Conservation (phyloP, 1,140 invertebrate genomes). For the Homalodisca vitripennis region DNA sequence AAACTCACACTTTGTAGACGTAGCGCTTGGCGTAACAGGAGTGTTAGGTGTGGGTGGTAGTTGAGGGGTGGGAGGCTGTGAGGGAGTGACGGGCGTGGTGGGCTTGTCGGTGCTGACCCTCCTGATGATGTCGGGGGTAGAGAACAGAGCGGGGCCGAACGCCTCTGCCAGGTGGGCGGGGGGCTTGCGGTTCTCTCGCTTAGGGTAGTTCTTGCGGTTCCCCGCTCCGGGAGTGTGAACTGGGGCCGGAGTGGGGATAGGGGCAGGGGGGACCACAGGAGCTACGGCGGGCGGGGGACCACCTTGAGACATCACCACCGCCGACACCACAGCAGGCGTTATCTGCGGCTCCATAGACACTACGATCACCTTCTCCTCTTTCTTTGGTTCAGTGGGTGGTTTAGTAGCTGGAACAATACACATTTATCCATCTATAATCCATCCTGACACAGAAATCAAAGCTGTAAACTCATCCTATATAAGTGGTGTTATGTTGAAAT, state of each 20-base stretch:
- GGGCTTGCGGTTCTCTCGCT: conserved; percentile 66
- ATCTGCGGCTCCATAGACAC: conserved; percentile 13
- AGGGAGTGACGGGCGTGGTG: conserved; percentile 33
- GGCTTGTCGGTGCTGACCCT: conserved; percentile 52
- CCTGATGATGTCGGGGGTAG: conserved; percentile 74
- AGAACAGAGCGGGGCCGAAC: conserved; percentile 65
- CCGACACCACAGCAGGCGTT: neutral
- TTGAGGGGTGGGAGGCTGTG: conserved; percentile 33
- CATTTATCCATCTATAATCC: too few species aligned
- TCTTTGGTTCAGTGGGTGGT: neutral
- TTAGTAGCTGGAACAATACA: too few species aligned
- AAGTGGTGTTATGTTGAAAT: too few species aligned
- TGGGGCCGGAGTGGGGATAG: neutral
- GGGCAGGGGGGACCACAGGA: neutral
- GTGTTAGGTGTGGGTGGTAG: conserved; percentile 35
- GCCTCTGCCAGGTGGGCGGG: conserved; percentile 55
- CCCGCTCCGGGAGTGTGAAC: neutral
- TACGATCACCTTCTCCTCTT: conserved; percentile 18
- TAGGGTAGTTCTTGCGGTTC: conserved; percentile 51
- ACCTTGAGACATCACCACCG: conserved; percentile 9
- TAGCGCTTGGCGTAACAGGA: neutral
- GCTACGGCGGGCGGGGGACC: too few species aligned
- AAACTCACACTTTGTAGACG: neutral
- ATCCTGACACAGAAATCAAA: too few species aligned
- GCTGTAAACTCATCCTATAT: too few species aligned